Conservation (phyloP, 1,140 invertebrate species). For the Trachymyrmex cornetzi region DNA sequence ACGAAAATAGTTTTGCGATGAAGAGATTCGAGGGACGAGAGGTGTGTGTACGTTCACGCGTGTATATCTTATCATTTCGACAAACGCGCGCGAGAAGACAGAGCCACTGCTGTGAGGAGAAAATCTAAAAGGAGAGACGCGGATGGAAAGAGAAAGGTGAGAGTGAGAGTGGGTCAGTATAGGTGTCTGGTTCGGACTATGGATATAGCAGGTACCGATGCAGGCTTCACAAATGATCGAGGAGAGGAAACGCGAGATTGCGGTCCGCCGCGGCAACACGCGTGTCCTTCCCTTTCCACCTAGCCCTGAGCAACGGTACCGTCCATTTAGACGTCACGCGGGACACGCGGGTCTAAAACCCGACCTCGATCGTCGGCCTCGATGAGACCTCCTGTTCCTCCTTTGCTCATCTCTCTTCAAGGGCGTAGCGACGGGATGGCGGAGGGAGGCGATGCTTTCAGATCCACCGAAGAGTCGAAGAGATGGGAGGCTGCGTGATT, state of each 20-base stretch:
- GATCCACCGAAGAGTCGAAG: not conserved
- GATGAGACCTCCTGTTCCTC: constrained; percentile 67
- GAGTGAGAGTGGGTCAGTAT: constrained; percentile 63
- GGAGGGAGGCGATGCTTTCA: not conserved
- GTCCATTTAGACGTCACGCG: constrained; percentile 66
- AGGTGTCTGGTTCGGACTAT: constrained; percentile 21
- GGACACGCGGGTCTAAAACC: constrained; percentile 71
- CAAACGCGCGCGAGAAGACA: not conserved
- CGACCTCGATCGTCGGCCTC: constrained; percentile 79
- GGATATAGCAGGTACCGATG: constrained; percentile 49
- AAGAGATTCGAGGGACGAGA: not conserved
- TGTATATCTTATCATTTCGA: constrained; percentile 1
- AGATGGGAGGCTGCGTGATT: not conserved
- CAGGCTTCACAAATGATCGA: constrained; percentile 5
- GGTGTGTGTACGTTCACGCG: not conserved
- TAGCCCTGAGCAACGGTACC: constrained; percentile 66
- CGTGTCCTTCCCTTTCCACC: constrained; percentile 34
- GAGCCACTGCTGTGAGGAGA: constrained; percentile 33
- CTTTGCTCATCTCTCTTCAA: constrained; percentile 20
- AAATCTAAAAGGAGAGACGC: constrained; percentile 20
- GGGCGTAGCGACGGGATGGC: not conserved
- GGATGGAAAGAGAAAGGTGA: constrained; percentile 52
- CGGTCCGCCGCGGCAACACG: not conserved
- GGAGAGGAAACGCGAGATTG: constrained; percentile 16
- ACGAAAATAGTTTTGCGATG: not conserved